phyloP scores from a whole-genome alignment of 2,888 invertebrate species.

The Eristalis intricaria region DNA sequence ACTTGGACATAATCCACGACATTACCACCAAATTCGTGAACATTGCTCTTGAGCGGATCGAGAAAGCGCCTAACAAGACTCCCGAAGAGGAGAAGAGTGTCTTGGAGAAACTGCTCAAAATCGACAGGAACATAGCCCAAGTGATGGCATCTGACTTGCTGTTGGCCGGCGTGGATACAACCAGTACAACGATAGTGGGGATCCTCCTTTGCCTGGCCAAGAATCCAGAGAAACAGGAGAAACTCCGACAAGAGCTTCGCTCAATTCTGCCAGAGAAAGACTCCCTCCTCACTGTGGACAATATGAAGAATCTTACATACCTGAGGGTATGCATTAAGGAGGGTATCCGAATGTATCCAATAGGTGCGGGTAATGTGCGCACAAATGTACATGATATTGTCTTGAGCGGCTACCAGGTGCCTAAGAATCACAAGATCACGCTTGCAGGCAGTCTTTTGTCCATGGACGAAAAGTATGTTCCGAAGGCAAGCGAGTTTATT shows the following conservation, averaged over 20 bases:
- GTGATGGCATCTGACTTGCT: constrained; percentile 87
- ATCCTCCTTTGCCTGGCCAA: constrained; percentile 85
- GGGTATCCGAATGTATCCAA: constrained; percentile 84
- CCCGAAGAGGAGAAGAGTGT: constrained; percentile 83
- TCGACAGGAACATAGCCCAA: constrained; percentile 84
- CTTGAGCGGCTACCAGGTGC: constrained; percentile 84
- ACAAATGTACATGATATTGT: constrained; percentile 83
- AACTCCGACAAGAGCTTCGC: constrained; percentile 84
- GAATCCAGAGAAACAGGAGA: constrained; percentile 85
- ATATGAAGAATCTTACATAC: constrained; percentile 82
- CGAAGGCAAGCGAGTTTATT: constrained; percentile 83
- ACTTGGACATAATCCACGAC: constrained; percentile 74
- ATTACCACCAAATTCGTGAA: constrained; percentile 78
- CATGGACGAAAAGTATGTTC: constrained; percentile 84
- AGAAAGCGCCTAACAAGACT: constrained; percentile 73
- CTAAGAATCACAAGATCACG: constrained; percentile 85
- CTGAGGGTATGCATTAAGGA: constrained; percentile 88
- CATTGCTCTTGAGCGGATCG: constrained; percentile 75
- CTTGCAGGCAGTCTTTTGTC: constrained; percentile 86
- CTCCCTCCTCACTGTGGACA: constrained; percentile 78
- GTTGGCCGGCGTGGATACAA: constrained; percentile 86
- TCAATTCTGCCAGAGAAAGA: constrained; percentile 79
- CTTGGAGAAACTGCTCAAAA: constrained; percentile 84
- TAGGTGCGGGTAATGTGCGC: constrained; percentile 83
- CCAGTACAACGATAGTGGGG: constrained; percentile 82